Base-by-base conservation (phyloP, 2,888 invertebrate species). In the Ichneumoninae sp. region DNA sequence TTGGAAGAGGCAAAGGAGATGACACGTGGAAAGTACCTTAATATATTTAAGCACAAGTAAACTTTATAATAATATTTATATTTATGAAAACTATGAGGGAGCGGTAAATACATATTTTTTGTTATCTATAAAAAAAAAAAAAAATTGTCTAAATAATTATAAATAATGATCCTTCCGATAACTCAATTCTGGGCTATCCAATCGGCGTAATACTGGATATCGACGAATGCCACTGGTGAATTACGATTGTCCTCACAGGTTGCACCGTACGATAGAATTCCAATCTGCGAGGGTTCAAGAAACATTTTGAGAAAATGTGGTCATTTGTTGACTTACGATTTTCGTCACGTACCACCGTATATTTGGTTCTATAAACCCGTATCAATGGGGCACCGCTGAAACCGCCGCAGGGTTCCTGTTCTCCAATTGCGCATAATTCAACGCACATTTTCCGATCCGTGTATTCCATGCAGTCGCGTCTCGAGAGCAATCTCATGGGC, bases 1-100 rank as follows among this genome's bases (percentile, higher is more conserved):
- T 94, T 98, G 19, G 98, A 98, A 92, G 99, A 99, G 94, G 97
- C 98, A 0, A 98, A 98, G 93, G 99, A 99, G 95, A 98, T 99
- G 97, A 98, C 98, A 0, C 95, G 99, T 89, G 99, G 98, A 57
- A 98, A 98, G 94, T 98, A 98, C 94, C 95, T 99, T 86, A 98
- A 98, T 92, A 97, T 99, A 91, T 97, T 97, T 90, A 95, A 94
- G 87, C 91, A 92, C 83, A 93, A 93, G 84, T 90, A 86, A 86
- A 74, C 36, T 68, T 76, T 71, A 78, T 19, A 66, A 54, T 65
- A 44, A 79, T 50, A 22, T 84, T 84, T 65, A 44, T 81, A 65
- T 80, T 57, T 76, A 76, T 52, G 47, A 65, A 86, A 83, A 52
- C 26, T 83, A 81, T 74, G 52, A 65, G 72, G 62, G 75, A 70